Evolutionary conservation across 2,888 invertebrate species (phyloP), one percentile per base, ranked within the genome.

Genomic region (Oscheius myriophilus): DNA sequence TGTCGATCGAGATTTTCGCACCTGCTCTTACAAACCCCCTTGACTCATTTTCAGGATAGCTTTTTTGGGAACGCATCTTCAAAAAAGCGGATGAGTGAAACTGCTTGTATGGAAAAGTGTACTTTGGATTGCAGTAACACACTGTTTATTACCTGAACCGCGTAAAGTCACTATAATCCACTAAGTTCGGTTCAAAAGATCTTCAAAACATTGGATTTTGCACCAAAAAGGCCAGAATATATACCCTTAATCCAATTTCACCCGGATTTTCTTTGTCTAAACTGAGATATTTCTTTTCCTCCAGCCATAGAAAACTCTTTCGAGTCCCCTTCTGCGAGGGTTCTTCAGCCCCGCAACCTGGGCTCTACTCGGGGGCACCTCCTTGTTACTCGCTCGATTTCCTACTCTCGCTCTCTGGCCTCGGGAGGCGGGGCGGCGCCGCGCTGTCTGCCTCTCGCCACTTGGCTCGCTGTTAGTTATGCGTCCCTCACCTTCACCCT

Each of bases 401-500:
- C 72, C 61, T 62, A 63, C 71, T 63, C 59, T 70, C 71, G 52
- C 67, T 54, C 71, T 72, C 75, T 51, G 41, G 59, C 61, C 45
- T 64, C 66, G 68, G 66, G 67, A 64, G 67, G 69, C 57, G 67
- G 64, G 69, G 69, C 58, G 71, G 69, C 62, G 64, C 55, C 69
- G 54, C 52, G 58, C 46, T 66, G 70, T 65, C 71, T 66, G 61
- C 61, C 61, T 61, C 62, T 57, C 61, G 21, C 54, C 65, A 39
- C 46, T 55, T 59, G 46, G 25, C n/a, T 52, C 53, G 23, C 59
- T 53, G 63, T 63, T 63, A 63, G 63, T 63, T 63, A 63, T 63
- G 63, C 63, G 63, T 41, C 42, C 53, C 63, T 52, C 63, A 63
- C 63, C 63, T 63, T 61, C 61, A 49, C 33, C 61, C 26, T 46